A percentile compares a stretch with the other conserved stretches of the same genome.
phyloP scores from a whole-genome alignment of 2,888 invertebrate species.

The Smittia sp. region DNA sequence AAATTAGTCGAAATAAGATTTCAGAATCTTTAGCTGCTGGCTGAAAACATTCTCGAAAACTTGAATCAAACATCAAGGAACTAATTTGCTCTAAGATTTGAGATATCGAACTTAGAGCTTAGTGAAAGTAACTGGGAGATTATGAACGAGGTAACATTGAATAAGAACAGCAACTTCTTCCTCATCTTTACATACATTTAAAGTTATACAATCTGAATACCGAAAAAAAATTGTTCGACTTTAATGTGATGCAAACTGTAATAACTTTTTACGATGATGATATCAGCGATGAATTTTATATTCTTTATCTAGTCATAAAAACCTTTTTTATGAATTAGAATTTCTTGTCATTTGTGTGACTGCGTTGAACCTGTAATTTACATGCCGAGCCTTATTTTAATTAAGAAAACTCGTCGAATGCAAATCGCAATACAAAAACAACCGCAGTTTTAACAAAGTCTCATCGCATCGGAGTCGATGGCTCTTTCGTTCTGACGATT shows the following conservation, averaged over 20 bases:
- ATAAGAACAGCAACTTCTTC: background rate
- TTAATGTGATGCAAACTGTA: background rate
- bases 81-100: too few species aligned
- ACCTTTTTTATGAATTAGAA: background rate
- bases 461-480: background rate
- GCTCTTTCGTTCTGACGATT: background rate
- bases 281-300: background rate
- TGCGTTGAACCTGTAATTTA: slow-evolving; percentile 14
- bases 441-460: background rate
- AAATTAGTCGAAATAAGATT: too few species aligned
- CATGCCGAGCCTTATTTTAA: background rate
- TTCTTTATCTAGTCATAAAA: slow-evolving; percentile 3
- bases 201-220: slow-evolving; percentile 15
- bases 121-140: background rate
- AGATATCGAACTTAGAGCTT: background rate
- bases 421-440: slow-evolving; percentile 9
- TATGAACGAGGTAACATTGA: background rate
- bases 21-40: too few species aligned
- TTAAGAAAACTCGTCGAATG: background rate
- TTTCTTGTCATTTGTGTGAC: background rate
- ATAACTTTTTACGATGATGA: background rate
- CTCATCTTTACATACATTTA: background rate
- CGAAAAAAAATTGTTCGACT: slow-evolving; percentile 2
- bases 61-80: too few species aligned
- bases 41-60: too few species aligned